Conservation (phyloP, 2,113 vertebrate species). For the Lethenteron reissneri region DNA sequence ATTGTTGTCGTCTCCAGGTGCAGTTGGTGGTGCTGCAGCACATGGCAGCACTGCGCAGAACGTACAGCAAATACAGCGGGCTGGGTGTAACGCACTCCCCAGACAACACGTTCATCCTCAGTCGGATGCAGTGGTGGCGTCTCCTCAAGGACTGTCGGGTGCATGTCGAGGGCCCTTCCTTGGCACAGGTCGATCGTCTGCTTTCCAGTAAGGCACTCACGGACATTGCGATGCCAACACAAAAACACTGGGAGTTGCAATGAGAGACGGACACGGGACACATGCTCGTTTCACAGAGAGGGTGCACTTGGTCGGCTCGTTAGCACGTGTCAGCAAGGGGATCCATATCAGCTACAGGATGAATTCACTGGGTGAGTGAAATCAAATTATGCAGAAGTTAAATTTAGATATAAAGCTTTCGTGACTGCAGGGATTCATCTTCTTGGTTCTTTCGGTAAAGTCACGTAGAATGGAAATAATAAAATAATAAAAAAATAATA, state of each 20-base stretch:
- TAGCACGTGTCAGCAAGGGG: no score
- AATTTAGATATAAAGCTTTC: no score
- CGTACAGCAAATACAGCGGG: conserved; percentile 54
- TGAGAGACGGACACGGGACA: background rate
- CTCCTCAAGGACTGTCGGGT: conserved; percentile 60
- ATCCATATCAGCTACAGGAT: background rate
- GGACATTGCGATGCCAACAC: background rate
- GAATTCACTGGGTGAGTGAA: conserved; percentile 17
- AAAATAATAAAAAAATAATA: no score
- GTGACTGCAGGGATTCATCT: no score
- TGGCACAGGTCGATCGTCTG: conserved; percentile 35
- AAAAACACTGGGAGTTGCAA: background rate
- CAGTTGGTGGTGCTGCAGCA: conserved; percentile 35
- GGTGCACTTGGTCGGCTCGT: conserved; percentile 3
- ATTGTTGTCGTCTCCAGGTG: conserved; percentile 24
- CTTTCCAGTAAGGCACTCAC: conserved; percentile 24
- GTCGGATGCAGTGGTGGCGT: conserved; percentile 51
- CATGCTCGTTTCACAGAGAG: background rate
- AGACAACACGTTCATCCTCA: conserved; percentile 36
- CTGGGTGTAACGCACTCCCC: conserved; percentile 27
- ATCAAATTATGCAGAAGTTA: background rate
- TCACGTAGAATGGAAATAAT: no score
- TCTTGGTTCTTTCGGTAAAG: no score
- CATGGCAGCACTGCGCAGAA: conserved; percentile 26
- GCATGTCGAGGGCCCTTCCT: conserved; percentile 28